These are phyloP conservation scores for Spodoptera picta DNA, from an alignment of 2,888 invertebrate genomes.

Conservation along the genomic window DNA sequence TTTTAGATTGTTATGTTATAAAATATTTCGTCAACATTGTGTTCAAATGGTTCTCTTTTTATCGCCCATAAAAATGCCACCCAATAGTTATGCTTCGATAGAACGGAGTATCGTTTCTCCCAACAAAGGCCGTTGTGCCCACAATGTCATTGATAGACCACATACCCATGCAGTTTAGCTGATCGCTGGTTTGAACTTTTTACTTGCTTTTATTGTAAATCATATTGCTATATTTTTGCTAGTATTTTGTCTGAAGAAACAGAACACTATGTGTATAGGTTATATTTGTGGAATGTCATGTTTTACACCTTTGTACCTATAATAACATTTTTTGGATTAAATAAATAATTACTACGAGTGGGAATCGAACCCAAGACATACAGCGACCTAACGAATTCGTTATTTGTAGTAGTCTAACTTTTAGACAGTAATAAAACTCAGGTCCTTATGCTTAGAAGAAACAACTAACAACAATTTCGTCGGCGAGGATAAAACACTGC, in stretches of 20 bases:
- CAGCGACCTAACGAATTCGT: too few relatives aligned
- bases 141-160: constrained; percentile 29
- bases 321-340: too few relatives aligned
- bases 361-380: too few relatives aligned
- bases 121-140: constrained; percentile 19
- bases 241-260: neutral
- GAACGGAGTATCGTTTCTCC: constrained; percentile 29
- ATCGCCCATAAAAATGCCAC: constrained; percentile 38
- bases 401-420: too few relatives aligned
- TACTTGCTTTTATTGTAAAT: constrained; percentile 7
- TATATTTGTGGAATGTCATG: neutral
- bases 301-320: neutral
- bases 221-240: constrained; percentile 4
- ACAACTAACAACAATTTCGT: neutral
- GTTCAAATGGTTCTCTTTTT: constrained; percentile 30
- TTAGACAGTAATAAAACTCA: too few relatives aligned
- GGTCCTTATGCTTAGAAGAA: too few relatives aligned
- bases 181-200: constrained; percentile 9
- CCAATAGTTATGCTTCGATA: constrained; percentile 28
- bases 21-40: constrained; percentile 16
- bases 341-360: too few relatives aligned
- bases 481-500: neutral
- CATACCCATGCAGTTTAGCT: constrained; percentile 39
- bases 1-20: constrained; percentile 6
- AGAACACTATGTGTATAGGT: neutral